A percentile compares a stretch with the other conserved stretches of the same genome.
These are phyloP conservation scores for Chrysomela aeneicollis DNA, from an alignment of 2,888 invertebrate genomes.

Conservation along the genomic window DNA sequence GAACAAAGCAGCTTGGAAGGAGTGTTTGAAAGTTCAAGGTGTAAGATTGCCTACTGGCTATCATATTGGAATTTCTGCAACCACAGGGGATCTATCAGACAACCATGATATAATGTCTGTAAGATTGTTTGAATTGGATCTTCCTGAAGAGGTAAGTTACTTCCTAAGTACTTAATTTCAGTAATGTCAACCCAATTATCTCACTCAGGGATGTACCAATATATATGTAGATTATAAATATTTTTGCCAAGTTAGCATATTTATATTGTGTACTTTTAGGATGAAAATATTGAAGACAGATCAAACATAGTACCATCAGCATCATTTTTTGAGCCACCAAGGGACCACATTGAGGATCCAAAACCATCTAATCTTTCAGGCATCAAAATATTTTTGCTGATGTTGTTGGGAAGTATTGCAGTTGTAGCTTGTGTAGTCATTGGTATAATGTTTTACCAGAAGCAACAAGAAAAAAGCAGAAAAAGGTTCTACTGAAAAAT, in stretches of 20 bases:
- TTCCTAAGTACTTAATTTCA: neutral
- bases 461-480: constrained; percentile 86
- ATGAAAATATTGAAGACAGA: constrained; percentile 74
- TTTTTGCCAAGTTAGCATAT: too few species aligned
- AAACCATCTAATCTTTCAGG: constrained; percentile 88
- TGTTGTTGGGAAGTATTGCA: constrained; percentile 84
- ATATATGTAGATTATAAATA: too few species aligned
- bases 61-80: constrained; percentile 92
- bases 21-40: constrained; percentile 88
- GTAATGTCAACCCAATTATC: too few species aligned
- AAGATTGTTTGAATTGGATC: constrained; percentile 90
- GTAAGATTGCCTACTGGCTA: constrained; percentile 95
- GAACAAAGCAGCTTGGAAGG: constrained; percentile 92
- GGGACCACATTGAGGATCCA: constrained; percentile 89
- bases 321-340: constrained; percentile 86
- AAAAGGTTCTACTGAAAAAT: constrained; percentile 79
- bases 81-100: constrained; percentile 96
- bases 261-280: constrained; percentile 56
- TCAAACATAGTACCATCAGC: constrained; percentile 89
- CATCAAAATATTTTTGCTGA: constrained; percentile 87
- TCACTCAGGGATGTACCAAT: too few species aligned
- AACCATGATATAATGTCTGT: constrained; percentile 94
- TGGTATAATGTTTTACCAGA: constrained; percentile 93
- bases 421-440: constrained; percentile 85
- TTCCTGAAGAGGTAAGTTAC: constrained; percentile 69